Conservation (phyloP, 2,888 invertebrate species). For the Ophraella communa region DNA sequence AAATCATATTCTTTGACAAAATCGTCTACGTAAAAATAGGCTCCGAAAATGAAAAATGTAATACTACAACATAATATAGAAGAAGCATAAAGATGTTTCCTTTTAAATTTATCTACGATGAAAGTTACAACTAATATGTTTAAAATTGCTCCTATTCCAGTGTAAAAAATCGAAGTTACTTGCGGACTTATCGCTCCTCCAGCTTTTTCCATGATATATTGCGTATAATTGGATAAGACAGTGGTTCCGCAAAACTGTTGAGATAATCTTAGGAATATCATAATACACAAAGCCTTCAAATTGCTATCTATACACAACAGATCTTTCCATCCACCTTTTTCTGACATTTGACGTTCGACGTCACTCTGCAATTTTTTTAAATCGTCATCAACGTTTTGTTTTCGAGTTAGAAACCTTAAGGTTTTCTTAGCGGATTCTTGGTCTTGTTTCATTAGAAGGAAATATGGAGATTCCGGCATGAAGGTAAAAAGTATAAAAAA, state of each 20-base stretch:
- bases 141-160: conserved; percentile 26
- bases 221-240: conserved; percentile 45
- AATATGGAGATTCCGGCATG: conserved; percentile 64
- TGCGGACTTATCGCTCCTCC: conserved; percentile 48
- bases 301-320: conserved; percentile 44
- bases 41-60: conserved; percentile 24
- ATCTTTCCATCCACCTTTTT: conserved; percentile 46
- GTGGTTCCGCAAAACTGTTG: conserved; percentile 47
- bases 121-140: conserved; percentile 41
- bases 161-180: conserved; percentile 40
- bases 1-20: conserved; percentile 39
- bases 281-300: conserved; percentile 42
- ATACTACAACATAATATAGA: conserved; percentile 43
- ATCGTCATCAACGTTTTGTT: conserved; percentile 40
- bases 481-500: conserved; percentile 64
- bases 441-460: conserved; percentile 39
- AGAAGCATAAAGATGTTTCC: conserved; percentile 42
- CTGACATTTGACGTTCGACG: conserved; percentile 46
- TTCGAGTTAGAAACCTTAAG: conserved; percentile 38
- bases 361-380: conserved; percentile 37
- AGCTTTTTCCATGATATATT: conserved; percentile 48
- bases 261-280: conserved; percentile 41
- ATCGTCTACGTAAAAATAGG: conserved; percentile 46
- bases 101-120: conserved; percentile 43
- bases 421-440: conserved; percentile 38